These are phyloP conservation scores for Drosophila fulvimacula DNA, from an alignment of 2,888 invertebrate genomes.

Conservation along the genomic window DNA sequence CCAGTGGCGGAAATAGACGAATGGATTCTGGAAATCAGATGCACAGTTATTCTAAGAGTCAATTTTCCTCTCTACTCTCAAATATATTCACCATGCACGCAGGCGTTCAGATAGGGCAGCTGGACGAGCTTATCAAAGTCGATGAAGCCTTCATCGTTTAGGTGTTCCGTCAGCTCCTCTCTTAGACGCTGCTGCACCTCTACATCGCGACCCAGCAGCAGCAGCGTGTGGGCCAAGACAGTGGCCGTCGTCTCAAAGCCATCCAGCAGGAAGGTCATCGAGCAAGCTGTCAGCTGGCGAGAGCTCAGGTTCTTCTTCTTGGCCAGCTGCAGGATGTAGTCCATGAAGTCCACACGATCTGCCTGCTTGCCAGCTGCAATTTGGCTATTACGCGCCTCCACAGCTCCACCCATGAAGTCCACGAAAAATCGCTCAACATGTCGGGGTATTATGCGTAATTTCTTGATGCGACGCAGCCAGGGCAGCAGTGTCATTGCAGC, in stretches of 20 bases:
- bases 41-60: not conserved
- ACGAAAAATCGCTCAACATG: conserved; percentile 87
- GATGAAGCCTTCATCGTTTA: conserved; percentile 57
- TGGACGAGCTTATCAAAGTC: conserved; percentile 78
- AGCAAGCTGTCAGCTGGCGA: conserved; percentile 64
- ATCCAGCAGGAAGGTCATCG: conserved; percentile 83
- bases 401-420: conserved; percentile 67
- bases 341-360: conserved; percentile 80
- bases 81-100: conserved; percentile 77
- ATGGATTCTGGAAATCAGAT: conserved; percentile 63
- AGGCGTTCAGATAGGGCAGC: conserved; percentile 81
- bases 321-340: conserved; percentile 79
- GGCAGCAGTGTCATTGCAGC: conserved; percentile 70
- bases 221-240: conserved; percentile 63
- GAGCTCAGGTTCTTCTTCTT: conserved; percentile 70
- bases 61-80: not conserved
- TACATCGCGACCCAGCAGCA: conserved; percentile 73
- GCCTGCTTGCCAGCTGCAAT: conserved; percentile 33
- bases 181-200: conserved; percentile 72
- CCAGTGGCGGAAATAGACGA: conserved; percentile 72
- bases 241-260: conserved; percentile 82
- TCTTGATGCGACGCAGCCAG: conserved; percentile 56
- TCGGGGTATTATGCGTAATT: conserved; percentile 72
- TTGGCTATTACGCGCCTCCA: conserved; percentile 48
- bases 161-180: conserved; percentile 64